These are phyloP conservation scores for Siderastrea radians DNA, from an alignment of 92 coral and sea anemone genomes.

Conservation along the genomic window DNA sequence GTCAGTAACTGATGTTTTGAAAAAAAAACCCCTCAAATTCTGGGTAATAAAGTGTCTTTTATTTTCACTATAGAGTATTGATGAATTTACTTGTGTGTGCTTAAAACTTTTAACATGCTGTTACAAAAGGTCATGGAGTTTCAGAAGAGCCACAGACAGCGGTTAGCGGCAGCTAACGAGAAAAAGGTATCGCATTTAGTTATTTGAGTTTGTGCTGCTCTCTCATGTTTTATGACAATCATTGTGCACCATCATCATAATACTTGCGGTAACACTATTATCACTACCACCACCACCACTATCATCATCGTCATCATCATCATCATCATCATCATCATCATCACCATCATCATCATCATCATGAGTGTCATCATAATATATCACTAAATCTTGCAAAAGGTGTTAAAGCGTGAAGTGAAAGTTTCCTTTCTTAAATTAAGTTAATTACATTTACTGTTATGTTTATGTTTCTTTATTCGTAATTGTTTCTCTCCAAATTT, in stretches of 20 bases:
- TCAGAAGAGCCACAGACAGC: constrained; percentile 92
- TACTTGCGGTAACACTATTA: neutral
- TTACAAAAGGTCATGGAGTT: constrained; percentile 91
- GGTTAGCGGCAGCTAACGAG: constrained; percentile 68
- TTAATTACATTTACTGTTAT: too few relatives aligned
- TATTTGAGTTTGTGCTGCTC: neutral
- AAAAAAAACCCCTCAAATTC: neutral
- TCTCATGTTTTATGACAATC: neutral
- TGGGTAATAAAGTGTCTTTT: too few relatives aligned
- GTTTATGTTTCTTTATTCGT: too few relatives aligned
- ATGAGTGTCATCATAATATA: neutral
- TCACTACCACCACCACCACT: neutral
- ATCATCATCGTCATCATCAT: neutral
- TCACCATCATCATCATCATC: neutral
- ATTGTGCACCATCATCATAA: neutral
- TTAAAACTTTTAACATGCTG: neutral
- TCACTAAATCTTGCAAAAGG: too few relatives aligned
- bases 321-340: neutral
- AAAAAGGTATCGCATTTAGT: constrained; percentile 63
- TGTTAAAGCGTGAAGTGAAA: too few relatives aligned
- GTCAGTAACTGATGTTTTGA: constrained; percentile 21
- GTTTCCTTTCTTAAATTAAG: too few relatives aligned
- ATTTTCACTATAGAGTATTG: too few relatives aligned
- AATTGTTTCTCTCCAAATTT: too few relatives aligned
- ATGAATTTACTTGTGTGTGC: too few relatives aligned